A percentile compares a stretch with the other conserved stretches of the same genome.
phyloP scores from a whole-genome alignment of 1,140 invertebrate genomes.

The Leptinotarsa defecta region DNA sequence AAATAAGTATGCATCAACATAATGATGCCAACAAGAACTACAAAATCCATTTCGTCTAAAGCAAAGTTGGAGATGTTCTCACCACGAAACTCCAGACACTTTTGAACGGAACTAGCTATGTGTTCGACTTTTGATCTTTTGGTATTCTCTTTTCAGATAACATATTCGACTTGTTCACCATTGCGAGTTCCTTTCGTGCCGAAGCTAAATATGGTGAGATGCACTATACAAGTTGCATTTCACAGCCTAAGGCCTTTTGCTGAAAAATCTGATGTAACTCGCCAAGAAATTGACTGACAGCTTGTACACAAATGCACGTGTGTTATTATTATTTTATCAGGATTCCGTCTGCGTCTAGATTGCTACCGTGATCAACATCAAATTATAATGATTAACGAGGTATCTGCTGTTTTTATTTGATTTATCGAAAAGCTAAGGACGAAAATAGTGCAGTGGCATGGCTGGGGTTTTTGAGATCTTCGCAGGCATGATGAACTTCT shows the following conservation, averaged over 20 bases:
- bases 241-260: slow-evolving; percentile 36
- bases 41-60: background rate
- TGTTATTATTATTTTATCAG: slow-evolving; percentile 22
- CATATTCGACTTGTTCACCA: slow-evolving; percentile 34
- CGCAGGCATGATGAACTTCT: no score
- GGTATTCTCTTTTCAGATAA: slow-evolving; percentile 25
- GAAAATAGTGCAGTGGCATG: no score
- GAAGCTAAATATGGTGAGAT: slow-evolving; percentile 30
- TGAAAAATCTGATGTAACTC: slow-evolving; percentile 37
- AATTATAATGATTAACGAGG: slow-evolving; percentile 15
- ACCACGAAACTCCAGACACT: slow-evolving; percentile 27
- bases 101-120: slow-evolving; percentile 34
- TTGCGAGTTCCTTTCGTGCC: background rate
- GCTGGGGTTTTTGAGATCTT: no score
- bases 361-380: slow-evolving; percentile 1
- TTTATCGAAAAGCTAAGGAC: no score
- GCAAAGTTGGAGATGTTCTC: slow-evolving; percentile 25
- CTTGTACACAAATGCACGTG: slow-evolving; percentile 39
- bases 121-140: slow-evolving; percentile 29
- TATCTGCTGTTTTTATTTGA: background rate
- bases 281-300: slow-evolving; percentile 36
- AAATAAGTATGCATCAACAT: slow-evolving; percentile 10
- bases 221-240: slow-evolving; percentile 39
- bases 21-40: slow-evolving; percentile 4
- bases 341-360: slow-evolving; percentile 2